These are phyloP conservation scores for Podarcis muralis DNA, from an alignment of 2,113 vertebrate genomes.

Conservation along the genomic window DNA sequence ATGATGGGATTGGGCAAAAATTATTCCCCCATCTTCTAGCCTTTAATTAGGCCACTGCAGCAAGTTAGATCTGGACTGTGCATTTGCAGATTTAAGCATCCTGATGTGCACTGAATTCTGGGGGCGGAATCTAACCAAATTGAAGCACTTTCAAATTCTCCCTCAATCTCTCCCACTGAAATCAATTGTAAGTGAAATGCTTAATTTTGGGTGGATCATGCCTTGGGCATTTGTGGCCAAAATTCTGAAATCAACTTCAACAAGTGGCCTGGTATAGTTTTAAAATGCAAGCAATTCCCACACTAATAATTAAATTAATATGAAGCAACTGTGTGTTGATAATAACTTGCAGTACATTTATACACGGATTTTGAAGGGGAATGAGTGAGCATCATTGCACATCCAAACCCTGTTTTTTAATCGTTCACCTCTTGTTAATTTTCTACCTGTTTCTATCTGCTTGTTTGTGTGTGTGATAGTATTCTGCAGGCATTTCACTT, in stretches of 20 bases:
- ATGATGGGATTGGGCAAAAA: no score
- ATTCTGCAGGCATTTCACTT: not conserved
- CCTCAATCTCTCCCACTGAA: not conserved
- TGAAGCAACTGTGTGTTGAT: no score
- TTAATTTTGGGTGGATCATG: not conserved
- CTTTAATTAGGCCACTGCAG: not conserved
- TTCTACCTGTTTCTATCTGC: not conserved
- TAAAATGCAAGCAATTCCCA: not conserved
- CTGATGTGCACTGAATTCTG: no score
- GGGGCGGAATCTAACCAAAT: not conserved
- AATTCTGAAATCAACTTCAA: not conserved
- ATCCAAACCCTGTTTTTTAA: not conserved
- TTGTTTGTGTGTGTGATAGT: no score
- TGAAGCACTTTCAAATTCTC: not conserved
- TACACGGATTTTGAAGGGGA: not conserved
- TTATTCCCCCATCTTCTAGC: no score
- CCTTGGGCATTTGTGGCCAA: not conserved
- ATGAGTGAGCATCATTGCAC: not conserved
- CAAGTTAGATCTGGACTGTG: not conserved
- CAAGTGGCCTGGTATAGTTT: not conserved
- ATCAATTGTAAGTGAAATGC: not conserved
- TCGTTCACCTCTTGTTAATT: no score
- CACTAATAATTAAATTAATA: not conserved
- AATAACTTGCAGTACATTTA: no score
- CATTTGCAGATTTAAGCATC: not conserved